Base-by-base conservation (phyloP, 2,797 vertebrate genomes). In the Trematomus bernacchii region DNA sequence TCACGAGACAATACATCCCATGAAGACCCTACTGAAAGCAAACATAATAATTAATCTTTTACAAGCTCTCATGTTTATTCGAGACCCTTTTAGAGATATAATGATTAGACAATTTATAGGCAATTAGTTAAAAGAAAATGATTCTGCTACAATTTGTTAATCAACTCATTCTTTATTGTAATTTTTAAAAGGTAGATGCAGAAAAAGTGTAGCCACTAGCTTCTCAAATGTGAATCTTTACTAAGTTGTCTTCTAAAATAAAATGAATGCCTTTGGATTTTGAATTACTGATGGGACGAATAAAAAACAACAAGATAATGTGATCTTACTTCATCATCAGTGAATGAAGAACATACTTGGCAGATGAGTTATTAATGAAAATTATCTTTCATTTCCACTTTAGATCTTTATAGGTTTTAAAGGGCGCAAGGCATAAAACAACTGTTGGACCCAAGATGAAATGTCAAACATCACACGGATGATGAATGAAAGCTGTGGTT, bases 1-100 rank as follows among this genome's bases (percentile, higher is more conserved):
- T 71, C 37, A 70, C 19, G 9, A 66, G 16, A 76, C 53, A 71
- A 61, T 71, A 58, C 30, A 61, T 68, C 76, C 71, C 30, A 76
- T 21, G 37, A 27, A 59, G 33, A 55, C 18, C n/a, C 11, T 53
- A 52, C 21, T 72, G 15, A 80, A 51, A 66, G 37, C 50, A 59
- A 44, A 23, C 71, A 54, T 63, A 33, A 47, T 60, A 57, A 47
- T 69, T 63, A 23, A 68, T 43, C 52, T 1, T 77, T 76, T 58
- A 30, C 8, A 71, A 64, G 57, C 19, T 65, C 59, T 66, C 11
- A n/a, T 58, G n/a, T 74, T 51, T 10, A 48, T 54, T 64, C 23
- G 44, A 53, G 47, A 53, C 50, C 21, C 27, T 71, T 60, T 61
- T 9, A 55, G 10, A 62, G 7, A 54, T 65, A n/a, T 66, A 67